Percentiles rank a stretch among this genome's conserved stretches.
These are phyloP conservation scores for Syngnathus rostellatus DNA, from an alignment of 2,797 vertebrate species.

Conservation along the genomic window DNA sequence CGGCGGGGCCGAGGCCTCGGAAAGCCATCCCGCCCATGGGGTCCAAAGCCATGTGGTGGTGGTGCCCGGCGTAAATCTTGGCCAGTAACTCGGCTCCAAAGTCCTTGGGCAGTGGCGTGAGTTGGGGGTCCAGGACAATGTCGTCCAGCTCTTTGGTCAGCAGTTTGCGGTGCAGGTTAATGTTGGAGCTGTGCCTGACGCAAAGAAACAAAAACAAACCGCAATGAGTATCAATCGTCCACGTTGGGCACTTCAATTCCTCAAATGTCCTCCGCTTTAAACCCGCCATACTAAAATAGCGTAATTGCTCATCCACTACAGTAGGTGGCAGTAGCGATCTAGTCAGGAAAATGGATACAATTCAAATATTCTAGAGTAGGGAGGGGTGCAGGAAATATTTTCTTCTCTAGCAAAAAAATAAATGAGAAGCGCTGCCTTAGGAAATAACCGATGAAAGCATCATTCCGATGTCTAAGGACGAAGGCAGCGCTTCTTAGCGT, in stretches of 20 bases:
- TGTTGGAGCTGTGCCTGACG: slow-evolving; percentile 98
- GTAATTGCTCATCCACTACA: too few relatives aligned
- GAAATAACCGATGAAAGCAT: too few relatives aligned
- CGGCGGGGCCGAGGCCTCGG: slow-evolving; percentile 74
- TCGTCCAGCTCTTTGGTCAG: slow-evolving; percentile 99
- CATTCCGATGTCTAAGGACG: not conserved
- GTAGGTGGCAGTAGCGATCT: too few relatives aligned
- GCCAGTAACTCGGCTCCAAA: slow-evolving; percentile 81
- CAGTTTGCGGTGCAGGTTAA: slow-evolving; percentile 99
- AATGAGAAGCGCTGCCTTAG: too few relatives aligned
- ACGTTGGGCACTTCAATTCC: not conserved
- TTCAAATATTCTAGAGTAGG: too few relatives aligned
- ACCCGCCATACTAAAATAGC: too few relatives aligned
- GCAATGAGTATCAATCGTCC: slow-evolving; percentile 8
- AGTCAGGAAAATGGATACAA: too few relatives aligned
- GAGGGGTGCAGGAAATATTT: too few relatives aligned
- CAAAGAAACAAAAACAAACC: slow-evolving; percentile 28
- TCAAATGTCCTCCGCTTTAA: not conserved
- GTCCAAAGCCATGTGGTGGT: slow-evolving; percentile 83
- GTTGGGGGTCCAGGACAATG: slow-evolving; percentile 83
- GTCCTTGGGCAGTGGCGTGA: slow-evolving; percentile 72
- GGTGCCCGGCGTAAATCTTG: slow-evolving; percentile 83
- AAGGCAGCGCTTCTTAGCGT: slow-evolving; percentile 29
- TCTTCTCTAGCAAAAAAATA: too few relatives aligned
- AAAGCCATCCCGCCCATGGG: slow-evolving; percentile 77